Conservation (phyloP, 2,797 vertebrate genomes). For the Gymnodraco acuticeps region DNA sequence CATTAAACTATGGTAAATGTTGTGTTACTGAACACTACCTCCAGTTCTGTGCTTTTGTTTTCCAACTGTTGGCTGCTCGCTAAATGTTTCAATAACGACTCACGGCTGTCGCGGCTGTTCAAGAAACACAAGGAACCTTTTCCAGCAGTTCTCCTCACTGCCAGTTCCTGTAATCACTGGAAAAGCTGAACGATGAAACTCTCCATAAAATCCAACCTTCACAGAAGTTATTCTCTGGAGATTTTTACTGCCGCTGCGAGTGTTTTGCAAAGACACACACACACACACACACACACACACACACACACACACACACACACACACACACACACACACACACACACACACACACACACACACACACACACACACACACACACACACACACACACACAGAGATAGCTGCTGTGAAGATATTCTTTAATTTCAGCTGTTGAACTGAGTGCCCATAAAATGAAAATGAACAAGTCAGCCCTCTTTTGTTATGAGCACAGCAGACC, state of each 20-base stretch:
- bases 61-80: slow-evolving; percentile 13
- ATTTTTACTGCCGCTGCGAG: slow-evolving; percentile 55
- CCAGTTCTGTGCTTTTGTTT: neutral
- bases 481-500: slow-evolving; percentile 60
- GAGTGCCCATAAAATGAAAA: slow-evolving; percentile 72
- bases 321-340: neutral
- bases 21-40: no score
- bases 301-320: slow-evolving; percentile 25
- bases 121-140: slow-evolving; percentile 19
- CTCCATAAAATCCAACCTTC: slow-evolving; percentile 69
- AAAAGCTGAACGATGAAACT: slow-evolving; percentile 46
- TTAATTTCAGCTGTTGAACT: slow-evolving; percentile 69
- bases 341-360: no score
- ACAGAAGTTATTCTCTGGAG: slow-evolving; percentile 40
- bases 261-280: slow-evolving; percentile 58
- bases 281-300: neutral
- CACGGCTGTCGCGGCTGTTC: slow-evolving; percentile 14
- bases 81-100: slow-evolving; percentile 45
- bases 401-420: slow-evolving; percentile 60
- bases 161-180: slow-evolving; percentile 34
- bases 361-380: no score
- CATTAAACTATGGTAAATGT: no score
- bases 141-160: slow-evolving; percentile 18
- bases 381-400: slow-evolving; percentile 7
- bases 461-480: slow-evolving; percentile 63